Percentiles rank a stretch among this genome's conserved stretches.
These are phyloP conservation scores for Psammodynastes pulverulentus DNA, from an alignment of 2,113 vertebrate species.

Conservation along the genomic window DNA sequence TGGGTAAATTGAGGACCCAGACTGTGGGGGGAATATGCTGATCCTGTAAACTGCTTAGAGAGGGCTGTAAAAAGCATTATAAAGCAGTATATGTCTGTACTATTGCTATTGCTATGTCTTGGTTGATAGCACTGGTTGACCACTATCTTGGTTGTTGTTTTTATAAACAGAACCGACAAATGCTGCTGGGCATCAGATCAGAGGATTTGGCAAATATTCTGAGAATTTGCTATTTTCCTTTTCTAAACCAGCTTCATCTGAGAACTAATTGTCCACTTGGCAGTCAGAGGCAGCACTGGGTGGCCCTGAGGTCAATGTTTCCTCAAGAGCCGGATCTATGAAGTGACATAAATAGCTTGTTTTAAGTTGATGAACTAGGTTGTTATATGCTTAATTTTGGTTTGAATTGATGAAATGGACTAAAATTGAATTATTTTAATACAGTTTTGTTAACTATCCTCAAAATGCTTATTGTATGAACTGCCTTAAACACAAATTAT, in stretches of 20 bases:
- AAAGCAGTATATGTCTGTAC: too few species aligned
- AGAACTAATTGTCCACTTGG: background rate
- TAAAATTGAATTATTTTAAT: background rate
- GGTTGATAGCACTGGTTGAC: background rate
- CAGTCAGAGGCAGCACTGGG: background rate
- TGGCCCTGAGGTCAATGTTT: background rate
- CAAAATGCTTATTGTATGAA: background rate
- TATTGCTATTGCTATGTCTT: too few species aligned
- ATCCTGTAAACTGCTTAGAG: too few species aligned
- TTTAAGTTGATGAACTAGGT: background rate
- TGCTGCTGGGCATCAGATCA: background rate
- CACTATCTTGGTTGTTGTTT: background rate
- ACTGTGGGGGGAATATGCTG: too few species aligned
- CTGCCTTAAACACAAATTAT: background rate
- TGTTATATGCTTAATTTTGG: background rate
- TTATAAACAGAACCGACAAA: background rate
- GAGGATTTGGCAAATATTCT: background rate
- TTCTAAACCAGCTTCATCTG: background rate
- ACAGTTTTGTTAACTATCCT: background rate
- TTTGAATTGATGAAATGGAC: background rate
- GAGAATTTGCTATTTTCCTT: background rate
- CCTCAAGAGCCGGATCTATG: background rate
- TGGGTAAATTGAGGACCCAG: too few species aligned
- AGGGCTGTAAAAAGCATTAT: too few species aligned
- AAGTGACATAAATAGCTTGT: background rate